phyloP scores from a whole-genome alignment of 1,140 invertebrate species.

The Ganaspis sp. region DNA sequence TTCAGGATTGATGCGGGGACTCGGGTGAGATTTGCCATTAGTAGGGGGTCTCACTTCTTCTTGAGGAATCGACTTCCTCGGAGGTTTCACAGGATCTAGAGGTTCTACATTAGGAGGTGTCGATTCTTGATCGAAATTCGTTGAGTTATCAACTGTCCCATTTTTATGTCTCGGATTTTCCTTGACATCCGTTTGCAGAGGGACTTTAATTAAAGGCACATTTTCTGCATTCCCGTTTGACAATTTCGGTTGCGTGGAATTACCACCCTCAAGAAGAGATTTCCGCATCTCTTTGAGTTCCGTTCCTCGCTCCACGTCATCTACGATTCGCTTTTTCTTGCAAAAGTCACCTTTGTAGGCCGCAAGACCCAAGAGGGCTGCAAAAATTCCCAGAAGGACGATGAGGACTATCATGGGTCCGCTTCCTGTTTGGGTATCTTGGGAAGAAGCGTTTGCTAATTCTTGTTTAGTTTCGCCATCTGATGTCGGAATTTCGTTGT shows the following conservation, averaged over 20 bases:
- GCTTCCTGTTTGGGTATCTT: constrained; percentile 69
- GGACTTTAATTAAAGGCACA: constrained; percentile 63
- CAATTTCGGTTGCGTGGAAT: constrained; percentile 60
- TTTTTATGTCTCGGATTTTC: constrained; percentile 36
- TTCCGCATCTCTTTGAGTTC: constrained; percentile 72
- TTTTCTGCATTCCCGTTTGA: constrained; percentile 68
- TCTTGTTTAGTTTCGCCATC: constrained; percentile 42
- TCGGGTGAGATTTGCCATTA: constrained; percentile 46
- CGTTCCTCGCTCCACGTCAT: constrained; percentile 69
- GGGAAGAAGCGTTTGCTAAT: constrained; percentile 56
- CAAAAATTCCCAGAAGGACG: constrained; percentile 63
- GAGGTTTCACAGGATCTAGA: constrained; percentile 68
- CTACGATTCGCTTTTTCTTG: constrained; percentile 62
- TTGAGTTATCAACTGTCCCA: constrained; percentile 37
- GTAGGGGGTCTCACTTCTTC: constrained; percentile 50
- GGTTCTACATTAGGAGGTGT: constrained; percentile 66
- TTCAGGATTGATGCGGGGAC: background rate
- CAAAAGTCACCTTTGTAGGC: constrained; percentile 73
- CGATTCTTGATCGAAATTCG: constrained; percentile 55
- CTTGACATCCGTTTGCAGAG: constrained; percentile 46
- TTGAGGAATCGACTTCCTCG: constrained; percentile 58
- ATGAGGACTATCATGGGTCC: constrained; percentile 71
- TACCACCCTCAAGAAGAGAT: constrained; percentile 63
- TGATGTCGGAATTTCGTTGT: background rate
- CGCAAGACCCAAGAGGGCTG: constrained; percentile 66